Percentiles rank a stretch among this genome's conserved stretches.
These are phyloP conservation scores for Otolemur crassicaudatus DNA, from an alignment of 2,797 vertebrate genomes.

Conservation along the genomic window DNA sequence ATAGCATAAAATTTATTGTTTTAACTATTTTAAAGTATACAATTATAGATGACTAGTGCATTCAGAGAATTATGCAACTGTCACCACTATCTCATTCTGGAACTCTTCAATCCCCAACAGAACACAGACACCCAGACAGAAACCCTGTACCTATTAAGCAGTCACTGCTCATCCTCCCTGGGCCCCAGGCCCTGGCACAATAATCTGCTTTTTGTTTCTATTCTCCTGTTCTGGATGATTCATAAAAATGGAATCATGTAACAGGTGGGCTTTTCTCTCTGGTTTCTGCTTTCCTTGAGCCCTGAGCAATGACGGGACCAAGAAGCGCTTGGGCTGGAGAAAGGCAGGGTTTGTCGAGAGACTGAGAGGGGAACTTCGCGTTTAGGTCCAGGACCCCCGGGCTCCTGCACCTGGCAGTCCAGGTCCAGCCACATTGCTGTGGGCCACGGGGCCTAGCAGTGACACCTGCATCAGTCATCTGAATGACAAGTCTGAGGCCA, in stretches of 20 bases:
- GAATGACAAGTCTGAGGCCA: neutral
- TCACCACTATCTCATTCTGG: neutral
- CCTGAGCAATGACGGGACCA: neutral
- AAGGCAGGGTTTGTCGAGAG: neutral
- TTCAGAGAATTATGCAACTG: neutral
- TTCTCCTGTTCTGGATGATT: neutral
- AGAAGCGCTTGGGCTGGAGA: neutral
- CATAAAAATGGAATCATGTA: neutral
- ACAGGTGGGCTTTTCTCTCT: neutral
- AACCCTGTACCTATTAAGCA: neutral
- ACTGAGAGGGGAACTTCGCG: neutral
- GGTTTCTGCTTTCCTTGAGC: constrained; percentile 1
- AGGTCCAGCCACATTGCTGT: neutral
- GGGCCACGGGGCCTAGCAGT: neutral
- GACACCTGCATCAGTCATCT: neutral
- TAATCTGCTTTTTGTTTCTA: neutral
- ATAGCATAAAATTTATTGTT: neutral
- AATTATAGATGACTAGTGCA: neutral
- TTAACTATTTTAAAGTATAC: neutral
- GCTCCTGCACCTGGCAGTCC: neutral
- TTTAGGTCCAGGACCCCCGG: neutral
- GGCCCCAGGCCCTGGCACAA: neutral
- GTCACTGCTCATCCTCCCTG: neutral
- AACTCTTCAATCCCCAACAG: neutral
- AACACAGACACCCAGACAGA: neutral